Evolutionary conservation across 2,888 invertebrate genomes (phyloP), one percentile per base, ranked within the genome.

Genomic region (Capitulum mitella): DNA sequence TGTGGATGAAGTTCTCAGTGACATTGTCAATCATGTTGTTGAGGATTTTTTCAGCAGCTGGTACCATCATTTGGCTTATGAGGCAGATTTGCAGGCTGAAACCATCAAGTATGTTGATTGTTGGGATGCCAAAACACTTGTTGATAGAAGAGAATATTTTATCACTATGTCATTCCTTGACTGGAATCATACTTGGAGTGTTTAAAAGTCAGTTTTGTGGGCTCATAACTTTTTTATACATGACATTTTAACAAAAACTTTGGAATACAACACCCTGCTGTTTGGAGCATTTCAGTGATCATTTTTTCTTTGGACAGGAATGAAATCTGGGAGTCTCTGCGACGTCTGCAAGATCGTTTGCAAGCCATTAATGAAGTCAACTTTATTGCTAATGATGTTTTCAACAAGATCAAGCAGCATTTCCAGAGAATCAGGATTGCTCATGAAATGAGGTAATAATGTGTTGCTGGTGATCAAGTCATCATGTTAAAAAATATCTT

Each of bases 351-450:
- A 8, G 46, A 75, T 16, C 75, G 75, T 3, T 46, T 75, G 29
- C 14, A 22, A 19, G 46, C 75, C 29, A 46, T 95, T 70, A 94
- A 95, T 87, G 91, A 92, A 80, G 91, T 94, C 78, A 93, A 92
- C 86, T 87, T 95, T 79, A 89, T 95, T 79, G 93, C 94, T 3
- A 91, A 90, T 84, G 94, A 93, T 85, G 91, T 95, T 88, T 91
- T 94, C 3, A 90, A 90, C 81, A 92, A 91, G 85, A 90, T 95
- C 46, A 92, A 93, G 22, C 89, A 90, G 80, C 95, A 96, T 88
- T 92, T 95, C 87, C 93, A 93, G 84, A 91, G 92, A 84, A 93
- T 95, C 80, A 88, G 93, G 82, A 90, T 92, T 84, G 91, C 93
- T 19, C 91, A 91, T 85, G 89, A 90, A 82, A 89, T 90, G 84